Conservation (phyloP, 2,888 invertebrate species). For the Euplexia lucipara region DNA sequence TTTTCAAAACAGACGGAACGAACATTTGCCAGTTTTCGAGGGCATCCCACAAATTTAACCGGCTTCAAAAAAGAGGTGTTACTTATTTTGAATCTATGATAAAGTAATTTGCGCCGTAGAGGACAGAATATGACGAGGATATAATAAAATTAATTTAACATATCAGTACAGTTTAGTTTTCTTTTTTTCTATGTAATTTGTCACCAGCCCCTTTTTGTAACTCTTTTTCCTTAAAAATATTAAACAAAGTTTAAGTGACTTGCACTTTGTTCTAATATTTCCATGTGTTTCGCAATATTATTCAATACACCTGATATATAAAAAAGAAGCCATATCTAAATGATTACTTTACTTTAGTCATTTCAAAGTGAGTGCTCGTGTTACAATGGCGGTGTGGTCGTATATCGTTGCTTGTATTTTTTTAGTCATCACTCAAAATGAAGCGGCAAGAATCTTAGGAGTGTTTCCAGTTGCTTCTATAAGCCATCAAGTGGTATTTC, state of each 20-base stretch:
- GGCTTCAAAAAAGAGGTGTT: not conserved
- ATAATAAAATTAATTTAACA: too few species aligned
- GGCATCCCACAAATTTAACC: too few species aligned
- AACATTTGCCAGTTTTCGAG: too few species aligned
- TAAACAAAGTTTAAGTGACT: slow-evolving; percentile 12
- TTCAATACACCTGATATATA: slow-evolving; percentile 23
- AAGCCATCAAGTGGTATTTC: slow-evolving; percentile 41
- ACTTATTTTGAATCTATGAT: too few species aligned
- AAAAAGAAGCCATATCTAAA: not conserved
- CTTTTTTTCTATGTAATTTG: not conserved
- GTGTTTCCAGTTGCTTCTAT: slow-evolving; percentile 40
- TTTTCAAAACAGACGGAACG: too few species aligned
- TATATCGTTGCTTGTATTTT: slow-evolving; percentile 1
- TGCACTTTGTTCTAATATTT: not conserved
- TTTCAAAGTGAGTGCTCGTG: not conserved
- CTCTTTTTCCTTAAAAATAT: not conserved
- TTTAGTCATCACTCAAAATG: slow-evolving; percentile 5
- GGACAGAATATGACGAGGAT: too few species aligned
- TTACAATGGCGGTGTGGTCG: slow-evolving; percentile 3
- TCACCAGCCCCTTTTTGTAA: too few species aligned
- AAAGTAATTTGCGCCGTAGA: too few species aligned
- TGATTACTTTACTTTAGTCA: not conserved
- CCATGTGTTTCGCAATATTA: slow-evolving; percentile 15
- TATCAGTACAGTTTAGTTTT: not conserved
- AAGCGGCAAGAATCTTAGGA: slow-evolving; percentile 30